A percentile compares a stretch with the other conserved stretches of the same genome.
Conservation (phyloP, 1,140 invertebrate genomes). For the Acyrthosiphon pisum region DNA sequence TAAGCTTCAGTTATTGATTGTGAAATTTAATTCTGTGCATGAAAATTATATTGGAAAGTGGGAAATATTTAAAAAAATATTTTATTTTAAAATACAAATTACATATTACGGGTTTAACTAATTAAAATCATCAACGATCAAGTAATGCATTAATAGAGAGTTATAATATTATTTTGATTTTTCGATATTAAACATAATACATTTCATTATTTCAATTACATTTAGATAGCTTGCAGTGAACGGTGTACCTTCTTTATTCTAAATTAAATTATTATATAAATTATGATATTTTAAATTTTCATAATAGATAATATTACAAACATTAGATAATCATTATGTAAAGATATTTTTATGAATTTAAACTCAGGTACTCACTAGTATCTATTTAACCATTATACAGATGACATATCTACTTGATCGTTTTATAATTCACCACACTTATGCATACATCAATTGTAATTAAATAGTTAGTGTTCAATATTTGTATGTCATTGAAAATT, state of each 20-base stretch:
- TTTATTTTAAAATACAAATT: background rate
- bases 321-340: background rate
- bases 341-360: background rate
- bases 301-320: background rate
- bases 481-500: too few species aligned
- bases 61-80: background rate
- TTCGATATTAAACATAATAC: background rate
- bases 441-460: background rate
- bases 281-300: background rate
- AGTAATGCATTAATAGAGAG: background rate
- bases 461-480: background rate
- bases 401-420: background rate
- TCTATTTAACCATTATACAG: background rate
- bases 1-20: background rate
- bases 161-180: background rate
- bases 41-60: background rate
- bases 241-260: background rate
- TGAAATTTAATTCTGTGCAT: background rate
- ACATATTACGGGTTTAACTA: background rate
- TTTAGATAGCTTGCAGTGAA: background rate
- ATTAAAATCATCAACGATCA: background rate
- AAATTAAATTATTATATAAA: background rate
- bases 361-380: background rate
- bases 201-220: background rate
- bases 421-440: background rate